Evolutionary conservation across 37 sponge, comb jelly and placozoan species (phyloP).

Genomic region (Spongilla lacustris): DNA sequence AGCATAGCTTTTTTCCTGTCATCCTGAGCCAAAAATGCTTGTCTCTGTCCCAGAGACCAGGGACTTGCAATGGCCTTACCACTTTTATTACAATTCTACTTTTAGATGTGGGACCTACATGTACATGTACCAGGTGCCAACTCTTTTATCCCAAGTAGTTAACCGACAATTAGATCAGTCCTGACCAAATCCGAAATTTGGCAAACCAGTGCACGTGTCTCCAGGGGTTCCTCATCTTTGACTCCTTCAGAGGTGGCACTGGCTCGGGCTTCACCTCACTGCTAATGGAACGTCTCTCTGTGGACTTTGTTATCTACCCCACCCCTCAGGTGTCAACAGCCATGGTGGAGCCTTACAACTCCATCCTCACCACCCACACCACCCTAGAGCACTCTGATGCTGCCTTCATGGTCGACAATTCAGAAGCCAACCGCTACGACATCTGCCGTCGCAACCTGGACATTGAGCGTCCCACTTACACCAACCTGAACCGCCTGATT

Average conservation of each 20-base stretch:
- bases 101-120: conserved; percentile 91
- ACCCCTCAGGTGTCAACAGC: conserved; percentile 95
- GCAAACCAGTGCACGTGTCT: conserved; percentile 96
- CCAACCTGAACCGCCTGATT: conserved; percentile 87
- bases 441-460: conserved; percentile 94
- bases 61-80: too few species aligned
- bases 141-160: conserved; percentile 96
- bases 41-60: too few species aligned
- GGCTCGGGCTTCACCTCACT: conserved; percentile 96
- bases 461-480: conserved; percentile 89
- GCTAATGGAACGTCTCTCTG: conserved; percentile 96
- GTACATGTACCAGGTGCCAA: too few species aligned
- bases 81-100: too few species aligned
- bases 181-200: conserved; percentile 92
- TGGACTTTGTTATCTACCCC: conserved; percentile 94
- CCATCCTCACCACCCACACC: conserved; percentile 93
- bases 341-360: conserved; percentile 99
- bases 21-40: too few species aligned
- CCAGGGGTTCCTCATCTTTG: conserved; percentile 96
- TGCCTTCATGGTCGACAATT: conserved; percentile 99
- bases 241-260: conserved; percentile 96
- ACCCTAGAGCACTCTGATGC: conserved; percentile 95
- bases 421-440: conserved; percentile 98
- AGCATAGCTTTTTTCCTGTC: too few species aligned
- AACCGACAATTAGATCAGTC: conserved; percentile 88